These are phyloP conservation scores for Odontamblyopus lacepedii DNA, from an alignment of 2,797 vertebrate genomes.

Conservation along the genomic window DNA sequence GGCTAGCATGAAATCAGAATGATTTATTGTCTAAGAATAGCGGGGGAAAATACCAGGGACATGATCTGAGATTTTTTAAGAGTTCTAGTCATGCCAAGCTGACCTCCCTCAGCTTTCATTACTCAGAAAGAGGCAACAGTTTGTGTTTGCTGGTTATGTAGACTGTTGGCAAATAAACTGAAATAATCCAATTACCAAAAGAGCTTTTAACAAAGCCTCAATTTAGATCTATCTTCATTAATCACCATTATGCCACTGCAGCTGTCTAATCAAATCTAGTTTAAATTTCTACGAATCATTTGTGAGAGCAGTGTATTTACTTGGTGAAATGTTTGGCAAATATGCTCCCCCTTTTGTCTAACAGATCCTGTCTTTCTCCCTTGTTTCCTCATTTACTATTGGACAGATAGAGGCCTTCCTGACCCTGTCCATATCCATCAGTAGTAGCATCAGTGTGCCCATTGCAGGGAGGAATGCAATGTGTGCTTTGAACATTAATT, in stretches of 20 bases:
- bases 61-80: constrained; percentile 49
- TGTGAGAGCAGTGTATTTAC: constrained; percentile 7
- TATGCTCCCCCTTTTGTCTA: constrained; percentile 25
- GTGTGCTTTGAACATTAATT: constrained; percentile 74
- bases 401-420: constrained; percentile 68
- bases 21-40: constrained; percentile 71
- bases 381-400: constrained; percentile 31
- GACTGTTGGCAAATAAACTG: constrained; percentile 27
- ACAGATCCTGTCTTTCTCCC: constrained; percentile 36
- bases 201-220: neutral
- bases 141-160: constrained; percentile 8
- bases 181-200: neutral
- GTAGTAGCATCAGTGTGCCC: constrained; percentile 58
- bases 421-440: constrained; percentile 77
- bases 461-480: constrained; percentile 76
- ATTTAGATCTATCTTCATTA: neutral
- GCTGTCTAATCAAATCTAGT: neutral
- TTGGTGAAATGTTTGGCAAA: constrained; percentile 18
- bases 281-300: neutral
- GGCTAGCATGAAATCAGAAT: constrained; percentile 61
- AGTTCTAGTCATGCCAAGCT: constrained; percentile 52
- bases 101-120: constrained; percentile 57
- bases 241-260: neutral
- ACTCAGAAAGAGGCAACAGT: constrained; percentile 31
- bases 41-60: constrained; percentile 55